Conservation (phyloP, 2,888 invertebrate species). For the Dynastes grantii region DNA sequence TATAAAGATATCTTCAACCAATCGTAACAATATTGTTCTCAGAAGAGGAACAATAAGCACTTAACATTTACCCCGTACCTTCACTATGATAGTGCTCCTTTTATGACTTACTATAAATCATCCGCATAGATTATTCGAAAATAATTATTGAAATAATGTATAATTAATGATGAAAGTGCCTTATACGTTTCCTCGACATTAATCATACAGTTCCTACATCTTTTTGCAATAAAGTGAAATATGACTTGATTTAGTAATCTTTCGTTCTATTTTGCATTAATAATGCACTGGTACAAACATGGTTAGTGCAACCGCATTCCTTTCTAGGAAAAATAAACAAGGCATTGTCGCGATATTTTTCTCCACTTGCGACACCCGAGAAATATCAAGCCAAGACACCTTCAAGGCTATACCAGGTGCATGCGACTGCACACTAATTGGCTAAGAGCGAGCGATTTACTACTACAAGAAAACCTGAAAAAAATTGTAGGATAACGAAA, state of each 20-base stretch:
- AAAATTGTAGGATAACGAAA: constrained; percentile 17
- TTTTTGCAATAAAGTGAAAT: background rate
- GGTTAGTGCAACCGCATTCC: constrained; percentile 41
- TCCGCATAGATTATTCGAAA: too few relatives aligned
- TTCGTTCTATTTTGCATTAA: background rate
- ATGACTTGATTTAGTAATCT: constrained; percentile 4
- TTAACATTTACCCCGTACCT: too few relatives aligned
- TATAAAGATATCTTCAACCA: too few relatives aligned
- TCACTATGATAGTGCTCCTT: too few relatives aligned
- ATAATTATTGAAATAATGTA: too few relatives aligned
- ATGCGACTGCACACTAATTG: constrained; percentile 15
- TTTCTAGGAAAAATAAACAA: constrained; percentile 40
- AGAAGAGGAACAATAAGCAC: too few relatives aligned
- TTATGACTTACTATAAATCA: too few relatives aligned
- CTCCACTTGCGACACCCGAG: constrained; percentile 27
- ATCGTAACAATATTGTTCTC: too few relatives aligned
- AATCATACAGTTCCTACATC: background rate
- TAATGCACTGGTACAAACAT: background rate
- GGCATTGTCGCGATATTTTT: constrained; percentile 33
- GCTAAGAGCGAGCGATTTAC: constrained; percentile 18
- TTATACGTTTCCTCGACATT: background rate
- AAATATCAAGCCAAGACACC: constrained; percentile 19
- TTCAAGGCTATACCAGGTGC: constrained; percentile 42
- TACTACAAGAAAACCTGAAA: constrained; percentile 6
- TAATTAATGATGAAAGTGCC: background rate